Base-by-base conservation (phyloP, 2,888 invertebrate species). In the Pyrocoelia pectoralis region DNA sequence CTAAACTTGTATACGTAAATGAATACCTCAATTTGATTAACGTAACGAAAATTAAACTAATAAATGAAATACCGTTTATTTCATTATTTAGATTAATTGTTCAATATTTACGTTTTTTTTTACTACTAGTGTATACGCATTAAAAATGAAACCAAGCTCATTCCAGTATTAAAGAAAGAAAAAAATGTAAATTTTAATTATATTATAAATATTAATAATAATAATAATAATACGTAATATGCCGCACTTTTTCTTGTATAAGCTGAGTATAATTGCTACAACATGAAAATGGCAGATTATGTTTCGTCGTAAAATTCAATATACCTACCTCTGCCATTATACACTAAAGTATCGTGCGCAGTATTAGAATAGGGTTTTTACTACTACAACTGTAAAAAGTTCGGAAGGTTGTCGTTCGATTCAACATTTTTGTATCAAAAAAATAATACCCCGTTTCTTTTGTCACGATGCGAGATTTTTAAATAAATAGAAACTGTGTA, bases 1-100 rank as follows among this genome's bases (percentile, higher is more conserved):
- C 40, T 56, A 66, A 84, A 82, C 84, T 81, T 84, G 86, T 87
- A 86, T 86, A 87, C 86, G 87, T 86, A 86, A 86, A 79, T n/a
- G 17, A 78, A 84, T 86, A 86, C 86, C 86, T 86, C 86, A 86
- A 72, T 68, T 68, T 50, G 58, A 68, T 63, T 55, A 51, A 61
- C 51, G 61, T 49, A 56, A 60, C 19, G 49, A 14, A 52, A 60
- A 59, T 41, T 53, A 49, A 29, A 40, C 6, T 49, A 56, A 61
- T 46, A 19, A 46, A 17, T 19, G 15, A 12, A 8, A 29, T 12
- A 13, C 12, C 14, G 18, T 12, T 33, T 46, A 38, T 14, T 12
- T 24, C 14, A 19, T 40, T 40, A 19, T 56, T 56, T 41, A n/a
- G n/a, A n/a, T n/a, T n/a, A n/a, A n/a, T n/a, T n/a, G n/a, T n/a